Evolutionary conservation across 2,888 invertebrate species (phyloP).

Genomic region (Platycheirus albimanus): DNA sequence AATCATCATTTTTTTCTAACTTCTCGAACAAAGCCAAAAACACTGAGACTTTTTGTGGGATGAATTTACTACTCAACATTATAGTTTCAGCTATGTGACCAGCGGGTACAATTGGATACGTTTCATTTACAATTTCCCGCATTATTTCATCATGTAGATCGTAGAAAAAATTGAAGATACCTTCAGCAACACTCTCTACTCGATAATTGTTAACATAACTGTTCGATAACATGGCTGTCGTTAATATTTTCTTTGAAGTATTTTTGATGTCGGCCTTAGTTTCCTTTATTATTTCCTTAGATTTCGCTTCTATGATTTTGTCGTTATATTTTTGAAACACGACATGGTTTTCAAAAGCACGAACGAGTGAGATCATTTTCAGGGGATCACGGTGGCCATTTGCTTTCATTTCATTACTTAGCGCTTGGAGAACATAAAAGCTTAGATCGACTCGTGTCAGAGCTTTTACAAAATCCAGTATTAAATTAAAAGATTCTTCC

Average conservation of each 20-base stretch:
- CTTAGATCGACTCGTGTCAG: neutral
- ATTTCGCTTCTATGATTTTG: neutral
- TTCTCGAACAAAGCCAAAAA: constrained; percentile 10
- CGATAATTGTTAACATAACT: neutral
- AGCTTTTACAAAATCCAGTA: constrained; percentile 24
- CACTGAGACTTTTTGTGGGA: constrained; percentile 14
- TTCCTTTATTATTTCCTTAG: neutral
- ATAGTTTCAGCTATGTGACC: constrained; percentile 2
- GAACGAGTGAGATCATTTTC: constrained; percentile 18
- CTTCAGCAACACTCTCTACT: neutral
- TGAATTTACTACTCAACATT: neutral
- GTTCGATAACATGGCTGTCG: neutral
- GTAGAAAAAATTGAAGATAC: neutral
- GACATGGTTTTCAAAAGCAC: neutral
- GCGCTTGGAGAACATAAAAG: constrained; percentile 8
- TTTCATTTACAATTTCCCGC: constrained; percentile 14
- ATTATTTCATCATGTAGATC: constrained; percentile 20
- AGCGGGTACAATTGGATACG: neutral
- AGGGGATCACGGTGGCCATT: constrained; percentile 23
- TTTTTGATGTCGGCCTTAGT: neutral
- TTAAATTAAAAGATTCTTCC: neutral
- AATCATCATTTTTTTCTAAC: constrained; percentile 4
- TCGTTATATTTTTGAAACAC: neutral
- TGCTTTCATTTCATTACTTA: constrained; percentile 34
- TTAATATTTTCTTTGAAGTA: neutral